These are phyloP conservation scores for Axis porcinus DNA, from an alignment of 2,113 vertebrate species.

Conservation along the genomic window DNA sequence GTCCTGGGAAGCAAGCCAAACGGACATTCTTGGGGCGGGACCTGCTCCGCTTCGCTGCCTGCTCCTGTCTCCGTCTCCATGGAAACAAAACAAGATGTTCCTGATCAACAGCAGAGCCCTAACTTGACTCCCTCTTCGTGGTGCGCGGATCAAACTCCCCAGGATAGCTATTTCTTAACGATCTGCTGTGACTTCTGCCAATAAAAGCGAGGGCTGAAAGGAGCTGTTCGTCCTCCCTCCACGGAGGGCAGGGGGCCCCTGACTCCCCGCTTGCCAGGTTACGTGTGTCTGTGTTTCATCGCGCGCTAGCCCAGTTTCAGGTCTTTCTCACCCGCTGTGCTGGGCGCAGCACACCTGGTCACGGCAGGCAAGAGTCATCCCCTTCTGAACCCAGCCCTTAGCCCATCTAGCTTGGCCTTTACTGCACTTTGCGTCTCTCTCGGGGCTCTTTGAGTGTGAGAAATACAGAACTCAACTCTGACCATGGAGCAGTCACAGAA, in stretches of 20 bases:
- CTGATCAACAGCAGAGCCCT: not conserved
- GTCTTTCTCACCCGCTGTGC: not conserved
- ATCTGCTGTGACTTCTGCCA: not conserved
- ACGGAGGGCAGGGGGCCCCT: not conserved
- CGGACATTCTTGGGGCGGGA: fast-evolving
- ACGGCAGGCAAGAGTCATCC: not conserved
- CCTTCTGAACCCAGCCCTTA: not conserved
- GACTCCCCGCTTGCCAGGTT: not conserved
- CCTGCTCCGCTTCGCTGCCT: not conserved
- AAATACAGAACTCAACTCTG: not conserved
- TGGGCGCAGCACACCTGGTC: fast-evolving
- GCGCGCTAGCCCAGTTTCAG: not conserved
- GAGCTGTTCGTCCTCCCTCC: not conserved
- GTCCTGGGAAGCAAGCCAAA: not conserved
- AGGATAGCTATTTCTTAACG: not conserved
- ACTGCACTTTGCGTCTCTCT: not conserved
- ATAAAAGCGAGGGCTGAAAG: not conserved
- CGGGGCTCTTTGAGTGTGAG: not conserved
- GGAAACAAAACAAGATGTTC: not conserved
- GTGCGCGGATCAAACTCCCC: not conserved
- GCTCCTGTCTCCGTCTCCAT: not conserved
- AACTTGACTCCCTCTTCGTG: not conserved
- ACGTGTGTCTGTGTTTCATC: not conserved
- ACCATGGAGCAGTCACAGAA: not conserved
- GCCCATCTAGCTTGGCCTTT: not conserved